Base-by-base conservation (phyloP, 2,113 vertebrate species). In the Micronycteris hirsuta region DNA sequence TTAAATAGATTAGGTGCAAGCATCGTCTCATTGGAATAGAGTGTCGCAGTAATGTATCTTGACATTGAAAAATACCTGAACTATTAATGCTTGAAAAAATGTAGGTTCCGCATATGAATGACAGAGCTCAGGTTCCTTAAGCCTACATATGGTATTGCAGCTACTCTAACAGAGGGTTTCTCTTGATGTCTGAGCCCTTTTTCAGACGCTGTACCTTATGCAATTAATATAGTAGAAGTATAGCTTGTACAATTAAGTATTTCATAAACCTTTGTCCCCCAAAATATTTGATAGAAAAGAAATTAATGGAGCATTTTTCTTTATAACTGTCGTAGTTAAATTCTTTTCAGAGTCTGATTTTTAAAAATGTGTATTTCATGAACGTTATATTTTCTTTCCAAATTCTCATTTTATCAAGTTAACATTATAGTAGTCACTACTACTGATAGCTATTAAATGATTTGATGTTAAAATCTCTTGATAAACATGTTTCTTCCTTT, bases 291-390 rank as follows among this genome's bases (percentile, higher is more conserved):
- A 61, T 68, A 56, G 70, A 19, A 20, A 93, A 86, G 16, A 91
- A 43, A 8, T 83, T 88, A 38, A 49, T 95, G 82, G 70, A 76
- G 22, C 65, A 31, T 33, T 67, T 94, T 84, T 49, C 47, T 87
- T 87, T 61, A 22, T 85, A 58, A 73, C 26, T 67, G n/a, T 38
- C 43, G 26, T 33, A 78, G 68, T 71, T 90, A 89, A 89, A 92
- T 65, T 83, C n/a, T 83, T 56, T 91, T 85, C 14, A 41, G n/a
- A 90, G 38, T 56, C 31, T 63, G 24, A 56, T 67, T 94, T 94
- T 96, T 74, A 65, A 81, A 77, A 49, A 7, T 49, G 4, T 74
- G 1, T 61, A 54, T 73, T 84, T 85, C 12, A 45, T 80, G 65
- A 61, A 93, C 52, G 15, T 90, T 71, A 3, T 81, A 12, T 77